These are phyloP conservation scores for Gavia stellata DNA, from an alignment of 2,113 vertebrate genomes.

Conservation along the genomic window DNA sequence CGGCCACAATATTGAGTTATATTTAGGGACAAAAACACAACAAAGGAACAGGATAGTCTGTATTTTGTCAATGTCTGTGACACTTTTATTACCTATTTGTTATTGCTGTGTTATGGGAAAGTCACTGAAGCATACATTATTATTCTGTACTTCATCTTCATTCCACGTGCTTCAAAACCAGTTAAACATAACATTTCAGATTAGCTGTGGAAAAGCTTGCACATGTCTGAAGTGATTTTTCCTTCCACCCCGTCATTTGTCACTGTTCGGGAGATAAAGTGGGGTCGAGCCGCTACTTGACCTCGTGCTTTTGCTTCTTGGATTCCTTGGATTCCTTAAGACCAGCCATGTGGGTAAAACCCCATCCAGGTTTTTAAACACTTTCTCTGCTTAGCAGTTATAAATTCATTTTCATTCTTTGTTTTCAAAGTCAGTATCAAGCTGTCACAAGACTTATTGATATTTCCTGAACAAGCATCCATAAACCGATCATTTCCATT, in stretches of 20 bases:
- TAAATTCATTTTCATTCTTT: neutral
- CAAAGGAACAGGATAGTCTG: neutral
- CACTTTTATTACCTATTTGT: conserved; percentile 21
- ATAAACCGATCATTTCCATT: neutral
- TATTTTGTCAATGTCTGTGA: neutral
- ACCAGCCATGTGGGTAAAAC: neutral
- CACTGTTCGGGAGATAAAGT: neutral
- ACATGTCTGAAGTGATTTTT: neutral
- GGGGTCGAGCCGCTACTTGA: neutral
- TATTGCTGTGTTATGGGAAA: neutral
- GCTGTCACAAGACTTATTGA: neutral
- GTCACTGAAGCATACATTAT: neutral
- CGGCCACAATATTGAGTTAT: neutral
- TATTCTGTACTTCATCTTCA: neutral
- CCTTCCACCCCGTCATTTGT: neutral
- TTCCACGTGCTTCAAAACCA: neutral
- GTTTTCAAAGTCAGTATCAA: neutral
- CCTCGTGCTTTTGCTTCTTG: neutral
- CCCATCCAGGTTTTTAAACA: neutral
- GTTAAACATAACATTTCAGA: neutral
- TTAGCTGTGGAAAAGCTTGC: neutral
- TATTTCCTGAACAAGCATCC: neutral
- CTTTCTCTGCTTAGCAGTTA: neutral
- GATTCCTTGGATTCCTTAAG: neutral
- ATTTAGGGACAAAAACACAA: conserved; percentile 22